Conservation (phyloP, 1,140 invertebrate species). For the Portunus trituberculatus region DNA sequence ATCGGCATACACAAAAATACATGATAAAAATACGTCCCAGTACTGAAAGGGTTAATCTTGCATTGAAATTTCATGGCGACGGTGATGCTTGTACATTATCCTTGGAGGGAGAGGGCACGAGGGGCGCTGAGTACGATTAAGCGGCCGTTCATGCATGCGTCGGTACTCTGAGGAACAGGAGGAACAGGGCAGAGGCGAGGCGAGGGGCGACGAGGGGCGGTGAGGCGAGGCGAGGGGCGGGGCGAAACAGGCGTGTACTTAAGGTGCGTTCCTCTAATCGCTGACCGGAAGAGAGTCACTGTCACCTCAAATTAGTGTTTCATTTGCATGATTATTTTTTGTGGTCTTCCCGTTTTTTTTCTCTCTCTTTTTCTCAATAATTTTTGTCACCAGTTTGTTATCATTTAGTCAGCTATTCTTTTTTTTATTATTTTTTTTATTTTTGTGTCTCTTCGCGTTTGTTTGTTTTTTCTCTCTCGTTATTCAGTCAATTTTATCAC, state of each 20-base stretch:
- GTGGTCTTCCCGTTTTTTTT: not conserved
- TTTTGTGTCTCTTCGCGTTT: too few species aligned
- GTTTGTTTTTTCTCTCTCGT: too few species aligned
- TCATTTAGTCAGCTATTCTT: too few species aligned
- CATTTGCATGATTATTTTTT: not conserved
- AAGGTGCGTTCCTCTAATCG: not conserved
- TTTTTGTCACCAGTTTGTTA: too few species aligned
- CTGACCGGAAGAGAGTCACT: not conserved
- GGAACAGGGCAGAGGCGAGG: not conserved
- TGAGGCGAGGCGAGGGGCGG: not conserved
- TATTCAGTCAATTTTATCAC: not conserved
- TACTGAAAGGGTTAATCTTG: too few species aligned
- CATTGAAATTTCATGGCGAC: too few species aligned
- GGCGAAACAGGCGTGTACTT: too few species aligned
- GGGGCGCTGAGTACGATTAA: not conserved
- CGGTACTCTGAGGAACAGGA: not conserved
- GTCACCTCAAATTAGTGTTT: not conserved
- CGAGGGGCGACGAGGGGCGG: not conserved
- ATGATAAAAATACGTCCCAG: too few species aligned
- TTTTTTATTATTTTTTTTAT: too few species aligned
- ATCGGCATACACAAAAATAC: too few species aligned
- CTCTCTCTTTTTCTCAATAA: too few species aligned
- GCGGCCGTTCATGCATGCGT: not conserved
- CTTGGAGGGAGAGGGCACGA: not conserved
- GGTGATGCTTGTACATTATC: too few species aligned